A percentile compares a stretch with the other conserved stretches of the same genome.
Evolutionary conservation across 2,888 invertebrate genomes (phyloP).

Genomic region (Drosophila leonis): DNA sequence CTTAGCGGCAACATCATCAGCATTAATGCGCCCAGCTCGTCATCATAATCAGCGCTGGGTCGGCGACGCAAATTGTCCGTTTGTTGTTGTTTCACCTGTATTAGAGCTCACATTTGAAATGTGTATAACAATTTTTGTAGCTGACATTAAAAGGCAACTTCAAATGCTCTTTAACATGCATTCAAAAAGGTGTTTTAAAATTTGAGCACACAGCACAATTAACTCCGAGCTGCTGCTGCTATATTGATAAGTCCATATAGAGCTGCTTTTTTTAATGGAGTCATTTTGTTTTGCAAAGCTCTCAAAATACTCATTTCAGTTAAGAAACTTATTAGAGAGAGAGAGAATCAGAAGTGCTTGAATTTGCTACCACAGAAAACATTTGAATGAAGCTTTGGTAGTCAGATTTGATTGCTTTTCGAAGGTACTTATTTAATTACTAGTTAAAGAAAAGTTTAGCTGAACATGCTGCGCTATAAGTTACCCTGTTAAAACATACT

Average conservation of each 20-base stretch:
- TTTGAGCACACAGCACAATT: neutral
- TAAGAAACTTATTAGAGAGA: no score
- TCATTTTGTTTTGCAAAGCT: neutral
- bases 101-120: slow-evolving; percentile 24
- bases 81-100: slow-evolving; percentile 32
- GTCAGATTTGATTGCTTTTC: slow-evolving; percentile 22
- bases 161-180: slow-evolving; percentile 8
- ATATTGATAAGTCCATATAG: neutral
- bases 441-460: neutral
- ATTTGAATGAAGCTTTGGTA: neutral
- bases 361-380: neutral
- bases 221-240: neutral
- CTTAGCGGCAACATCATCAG: slow-evolving; percentile 77
- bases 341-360: neutral
- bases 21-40: slow-evolving; percentile 74
- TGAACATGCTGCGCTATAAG: neutral
- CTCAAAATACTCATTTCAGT: neutral
- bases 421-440: slow-evolving; percentile 36
- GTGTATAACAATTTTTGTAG: slow-evolving; percentile 34
- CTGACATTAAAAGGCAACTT: slow-evolving; percentile 23
- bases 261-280: neutral
- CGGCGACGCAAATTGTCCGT: slow-evolving; percentile 63
- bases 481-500: neutral
- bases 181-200: slow-evolving; percentile 3
- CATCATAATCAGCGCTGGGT: slow-evolving; percentile 71